Evolutionary conservation across 2,113 vertebrate genomes (phyloP).

Genomic region (Gadus chalcogrammus): DNA sequence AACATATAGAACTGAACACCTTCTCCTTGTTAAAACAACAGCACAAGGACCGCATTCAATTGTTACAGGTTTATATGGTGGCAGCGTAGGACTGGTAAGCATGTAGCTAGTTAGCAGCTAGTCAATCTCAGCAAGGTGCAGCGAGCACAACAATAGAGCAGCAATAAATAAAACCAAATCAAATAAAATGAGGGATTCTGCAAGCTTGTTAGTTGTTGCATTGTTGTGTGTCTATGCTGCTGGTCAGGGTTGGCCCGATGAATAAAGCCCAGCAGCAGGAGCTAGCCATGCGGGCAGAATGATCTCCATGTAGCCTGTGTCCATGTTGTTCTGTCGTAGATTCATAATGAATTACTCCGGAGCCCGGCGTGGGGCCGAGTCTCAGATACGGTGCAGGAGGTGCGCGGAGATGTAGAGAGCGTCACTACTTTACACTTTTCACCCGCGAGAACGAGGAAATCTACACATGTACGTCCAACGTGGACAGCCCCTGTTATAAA

Average conservation of each 20-base stretch:
- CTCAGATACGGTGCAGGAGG: too few species aligned
- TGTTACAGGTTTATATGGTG: constrained; percentile 24
- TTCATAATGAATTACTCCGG: too few species aligned
- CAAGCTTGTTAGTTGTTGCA: constrained; percentile 21
- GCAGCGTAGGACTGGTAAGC: too few species aligned
- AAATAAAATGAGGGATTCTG: constrained; percentile 23
- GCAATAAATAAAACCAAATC: neutral
- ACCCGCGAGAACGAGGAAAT: too few species aligned
- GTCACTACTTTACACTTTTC: too few species aligned
- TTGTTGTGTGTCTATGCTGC: constrained; percentile 17
- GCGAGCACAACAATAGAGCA: constrained; percentile 9
- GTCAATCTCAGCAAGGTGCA: neutral
- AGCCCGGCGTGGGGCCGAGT: too few species aligned
- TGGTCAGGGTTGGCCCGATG: constrained; percentile 13
- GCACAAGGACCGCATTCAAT: constrained; percentile 20
- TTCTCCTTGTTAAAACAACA: constrained; percentile 18
- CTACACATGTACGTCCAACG: too few species aligned
- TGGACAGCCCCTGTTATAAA: too few species aligned
- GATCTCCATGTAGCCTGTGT: too few species aligned
- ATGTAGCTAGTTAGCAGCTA: constrained; percentile 40
- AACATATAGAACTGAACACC: constrained; percentile 28
- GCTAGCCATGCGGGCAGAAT: neutral
- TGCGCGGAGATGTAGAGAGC: too few species aligned
- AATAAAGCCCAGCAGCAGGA: constrained; percentile 13
- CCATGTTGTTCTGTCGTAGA: too few species aligned